These are phyloP conservation scores for Athetis lepigone DNA, from an alignment of 2,888 invertebrate species.

Conservation along the genomic window DNA sequence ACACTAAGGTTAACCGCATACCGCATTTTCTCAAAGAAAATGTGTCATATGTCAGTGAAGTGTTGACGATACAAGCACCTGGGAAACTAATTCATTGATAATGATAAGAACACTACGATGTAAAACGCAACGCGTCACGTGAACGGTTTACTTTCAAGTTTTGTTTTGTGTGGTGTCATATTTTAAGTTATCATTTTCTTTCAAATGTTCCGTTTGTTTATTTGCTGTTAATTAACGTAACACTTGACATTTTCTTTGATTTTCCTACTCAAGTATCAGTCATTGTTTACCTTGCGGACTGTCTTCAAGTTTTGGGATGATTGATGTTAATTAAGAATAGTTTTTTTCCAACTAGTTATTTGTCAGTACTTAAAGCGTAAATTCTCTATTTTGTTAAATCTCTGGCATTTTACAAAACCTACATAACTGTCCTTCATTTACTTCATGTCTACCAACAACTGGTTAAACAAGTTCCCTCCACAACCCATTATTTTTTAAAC, in stretches of 20 bases:
- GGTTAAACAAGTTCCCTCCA: conserved; percentile 75
- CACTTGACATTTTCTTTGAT: conserved; percentile 46
- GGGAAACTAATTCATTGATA: conserved; percentile 67
- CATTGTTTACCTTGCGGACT: conserved; percentile 47
- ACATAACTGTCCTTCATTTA: conserved; percentile 66
- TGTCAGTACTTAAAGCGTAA: conserved; percentile 5
- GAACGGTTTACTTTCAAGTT: conserved; percentile 85
- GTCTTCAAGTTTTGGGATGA: conserved; percentile 8
- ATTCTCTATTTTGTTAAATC: conserved; percentile 34
- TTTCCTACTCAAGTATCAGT: conserved; percentile 5
- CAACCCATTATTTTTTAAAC: conserved; percentile 71
- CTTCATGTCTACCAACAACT: conserved; percentile 71
- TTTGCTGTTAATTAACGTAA: conserved; percentile 34
- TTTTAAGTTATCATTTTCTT: conserved; percentile 75
- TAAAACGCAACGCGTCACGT: conserved; percentile 78
- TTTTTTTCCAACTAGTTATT: conserved; percentile 10
- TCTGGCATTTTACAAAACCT: conserved; percentile 18
- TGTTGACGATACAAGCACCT: conserved; percentile 73
- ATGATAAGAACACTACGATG: conserved; percentile 71
- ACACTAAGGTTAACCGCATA: conserved; percentile 87
- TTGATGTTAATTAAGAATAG: conserved; percentile 37
- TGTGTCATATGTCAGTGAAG: conserved; percentile 87
- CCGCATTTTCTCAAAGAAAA: conserved; percentile 89
- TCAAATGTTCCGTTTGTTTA: conserved; percentile 34
- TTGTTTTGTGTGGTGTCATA: conserved; percentile 85